These are phyloP conservation scores for Philopedon plagiatum DNA, from an alignment of 2,888 invertebrate genomes.

Conservation along the genomic window DNA sequence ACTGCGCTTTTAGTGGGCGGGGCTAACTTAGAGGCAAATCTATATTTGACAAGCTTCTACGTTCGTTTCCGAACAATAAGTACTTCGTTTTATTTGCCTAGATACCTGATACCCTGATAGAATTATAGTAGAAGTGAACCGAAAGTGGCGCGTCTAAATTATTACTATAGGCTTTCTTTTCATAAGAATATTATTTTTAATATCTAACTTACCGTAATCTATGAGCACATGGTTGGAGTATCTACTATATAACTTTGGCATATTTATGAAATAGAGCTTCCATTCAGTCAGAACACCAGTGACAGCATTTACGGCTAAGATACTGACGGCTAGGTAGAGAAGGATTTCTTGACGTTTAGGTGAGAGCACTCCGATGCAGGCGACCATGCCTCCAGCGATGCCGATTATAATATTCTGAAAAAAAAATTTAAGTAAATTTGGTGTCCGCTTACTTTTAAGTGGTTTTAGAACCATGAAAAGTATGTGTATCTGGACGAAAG, in stretches of 20 bases:
- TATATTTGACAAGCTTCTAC: too few relatives aligned
- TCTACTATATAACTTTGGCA: conserved; percentile 60
- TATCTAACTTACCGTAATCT: conserved; percentile 63
- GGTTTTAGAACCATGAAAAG: too few relatives aligned
- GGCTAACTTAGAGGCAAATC: too few relatives aligned
- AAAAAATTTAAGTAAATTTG: conserved; percentile 47
- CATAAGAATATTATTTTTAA: background rate
- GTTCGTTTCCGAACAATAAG: too few relatives aligned
- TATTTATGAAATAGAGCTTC: conserved; percentile 66
- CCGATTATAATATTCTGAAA: conserved; percentile 71
- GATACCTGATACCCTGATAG: too few relatives aligned
- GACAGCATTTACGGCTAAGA: conserved; percentile 71
- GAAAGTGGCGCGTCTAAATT: too few relatives aligned
- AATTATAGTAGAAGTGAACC: too few relatives aligned
- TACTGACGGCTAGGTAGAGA: conserved; percentile 70
- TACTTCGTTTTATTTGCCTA: too few relatives aligned
- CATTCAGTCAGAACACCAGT: conserved; percentile 72
- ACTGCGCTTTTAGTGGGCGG: too few relatives aligned
- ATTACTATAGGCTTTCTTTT: too few relatives aligned
- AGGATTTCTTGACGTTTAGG: conserved; percentile 68
- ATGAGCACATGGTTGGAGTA: conserved; percentile 66
- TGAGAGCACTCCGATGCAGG: conserved; percentile 68
- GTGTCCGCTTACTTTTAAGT: too few relatives aligned
- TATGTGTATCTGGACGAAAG: too few relatives aligned
- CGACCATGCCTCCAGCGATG: conserved; percentile 68